phyloP scores from a whole-genome alignment of 2,797 vertebrate species.

The Myioborus melanocephalus region DNA sequence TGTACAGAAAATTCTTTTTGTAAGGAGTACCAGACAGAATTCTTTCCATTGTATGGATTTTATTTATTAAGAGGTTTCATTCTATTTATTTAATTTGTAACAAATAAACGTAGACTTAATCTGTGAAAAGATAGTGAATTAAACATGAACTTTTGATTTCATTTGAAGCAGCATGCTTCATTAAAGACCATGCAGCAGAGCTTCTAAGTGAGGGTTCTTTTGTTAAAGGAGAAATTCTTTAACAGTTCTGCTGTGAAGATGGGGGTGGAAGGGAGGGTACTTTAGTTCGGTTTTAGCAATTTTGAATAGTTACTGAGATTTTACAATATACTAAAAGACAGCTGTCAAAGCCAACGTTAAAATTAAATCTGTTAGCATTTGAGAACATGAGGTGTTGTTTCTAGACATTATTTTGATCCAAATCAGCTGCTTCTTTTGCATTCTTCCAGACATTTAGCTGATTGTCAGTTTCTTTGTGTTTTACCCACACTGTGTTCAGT shows the following conservation, averaged over 20 bases:
- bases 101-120: background rate
- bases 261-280: background rate
- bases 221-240: background rate
- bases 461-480: conserved; percentile 1
- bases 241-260: background rate
- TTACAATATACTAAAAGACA: background rate
- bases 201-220: background rate
- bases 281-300: background rate
- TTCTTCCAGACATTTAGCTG: background rate
- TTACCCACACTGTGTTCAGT: accelerated
- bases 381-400: background rate
- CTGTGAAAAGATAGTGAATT: background rate
- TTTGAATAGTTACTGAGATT: background rate
- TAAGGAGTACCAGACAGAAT: background rate
- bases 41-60: background rate
- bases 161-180: background rate
- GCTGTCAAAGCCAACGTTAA: background rate
- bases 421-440: conserved; percentile 1
- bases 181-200: background rate
- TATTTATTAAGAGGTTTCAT: background rate
- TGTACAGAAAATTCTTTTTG: background rate
- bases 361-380: background rate
- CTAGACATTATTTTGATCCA: conserved; percentile 23
- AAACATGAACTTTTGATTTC: background rate
- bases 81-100: background rate